Evolutionary conservation across 1,140 invertebrate species (phyloP), one percentile per base, ranked within the genome.

Genomic region (Leptinotarsa defecta): DNA sequence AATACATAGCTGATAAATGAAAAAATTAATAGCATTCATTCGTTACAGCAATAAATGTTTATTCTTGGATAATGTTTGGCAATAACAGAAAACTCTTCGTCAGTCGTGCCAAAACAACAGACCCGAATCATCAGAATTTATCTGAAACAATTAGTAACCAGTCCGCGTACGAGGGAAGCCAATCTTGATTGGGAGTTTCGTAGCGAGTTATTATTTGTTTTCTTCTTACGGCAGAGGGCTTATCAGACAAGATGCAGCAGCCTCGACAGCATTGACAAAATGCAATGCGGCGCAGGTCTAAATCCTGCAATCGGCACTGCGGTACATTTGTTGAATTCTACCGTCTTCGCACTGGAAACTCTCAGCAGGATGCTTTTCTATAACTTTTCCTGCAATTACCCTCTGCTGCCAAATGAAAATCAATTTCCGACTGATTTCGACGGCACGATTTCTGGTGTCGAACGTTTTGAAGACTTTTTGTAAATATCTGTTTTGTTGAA

Each of bases 351-450:
- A 71, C 77, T 74, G 76, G 77, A 63, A 77, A 76, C 74, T 77
- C 75, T 76, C 77, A 76, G 74, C 76, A 79, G 77, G 79, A 80
- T 77, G 74, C 80, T 75, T 77, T 81, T 80, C 78, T 78, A 80
- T 81, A 81, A 81, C 80, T 81, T 81, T 76, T 75, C 74, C 74
- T 74, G 78, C 79, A 81, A 81, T 80, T 80, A 80, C 76, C 79
- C 77, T 77, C 77, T 78, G 79, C 80, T 77, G 73, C 79, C 74
- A 79, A 81, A 81, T 81, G 80, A 79, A 81, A 81, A 81, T 81
- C 80, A 80, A 81, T 81, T 81, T 81, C 80, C 80, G 79, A 81
- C 74, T 76, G 77, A 81, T 80, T 81, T 79, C 79, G 77, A 81
- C 77, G 75, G 71, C 73, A 74, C 74, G 78, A 71, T 78, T 81